Evolutionary conservation across 2,113 vertebrate genomes (phyloP).

Genomic region (Nesogale talazaci): DNA sequence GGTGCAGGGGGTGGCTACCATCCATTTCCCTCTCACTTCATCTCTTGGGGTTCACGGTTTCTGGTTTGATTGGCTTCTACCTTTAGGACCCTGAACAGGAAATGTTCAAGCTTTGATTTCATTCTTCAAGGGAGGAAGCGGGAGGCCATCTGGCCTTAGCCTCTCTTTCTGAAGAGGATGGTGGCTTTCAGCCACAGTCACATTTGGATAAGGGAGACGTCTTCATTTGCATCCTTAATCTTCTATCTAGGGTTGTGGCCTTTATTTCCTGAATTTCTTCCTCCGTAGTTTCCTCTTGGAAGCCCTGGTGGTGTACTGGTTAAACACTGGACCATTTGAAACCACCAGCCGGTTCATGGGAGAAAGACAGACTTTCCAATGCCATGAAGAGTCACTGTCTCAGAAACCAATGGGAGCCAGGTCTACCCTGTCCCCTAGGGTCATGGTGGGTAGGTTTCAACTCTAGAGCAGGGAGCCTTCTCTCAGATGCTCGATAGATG

Average conservation of each 20-base stretch:
- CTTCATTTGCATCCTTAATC: background rate
- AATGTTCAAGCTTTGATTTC: background rate
- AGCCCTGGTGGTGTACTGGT: no score
- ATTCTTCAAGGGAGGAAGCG: background rate
- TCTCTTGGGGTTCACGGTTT: background rate
- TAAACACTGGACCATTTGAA: no score
- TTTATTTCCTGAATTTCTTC: background rate
- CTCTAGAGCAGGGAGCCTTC: background rate
- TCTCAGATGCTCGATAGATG: background rate
- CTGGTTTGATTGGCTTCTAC: background rate
- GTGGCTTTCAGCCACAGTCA: background rate
- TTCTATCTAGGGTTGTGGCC: background rate
- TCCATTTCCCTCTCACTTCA: background rate
- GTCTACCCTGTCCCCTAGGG: no score
- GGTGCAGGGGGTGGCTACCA: background rate
- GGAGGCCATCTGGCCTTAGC: background rate
- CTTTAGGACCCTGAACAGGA: background rate
- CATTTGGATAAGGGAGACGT: background rate
- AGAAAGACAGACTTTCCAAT: no score
- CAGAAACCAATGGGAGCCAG: no score
- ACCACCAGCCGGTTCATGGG: no score
- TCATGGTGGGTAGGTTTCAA: no score
- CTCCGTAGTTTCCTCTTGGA: background rate
- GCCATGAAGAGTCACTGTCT: no score
- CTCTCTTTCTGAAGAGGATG: background rate